Base-by-base conservation (phyloP, 1,140 invertebrate species). In the Elysia chlorotica region DNA sequence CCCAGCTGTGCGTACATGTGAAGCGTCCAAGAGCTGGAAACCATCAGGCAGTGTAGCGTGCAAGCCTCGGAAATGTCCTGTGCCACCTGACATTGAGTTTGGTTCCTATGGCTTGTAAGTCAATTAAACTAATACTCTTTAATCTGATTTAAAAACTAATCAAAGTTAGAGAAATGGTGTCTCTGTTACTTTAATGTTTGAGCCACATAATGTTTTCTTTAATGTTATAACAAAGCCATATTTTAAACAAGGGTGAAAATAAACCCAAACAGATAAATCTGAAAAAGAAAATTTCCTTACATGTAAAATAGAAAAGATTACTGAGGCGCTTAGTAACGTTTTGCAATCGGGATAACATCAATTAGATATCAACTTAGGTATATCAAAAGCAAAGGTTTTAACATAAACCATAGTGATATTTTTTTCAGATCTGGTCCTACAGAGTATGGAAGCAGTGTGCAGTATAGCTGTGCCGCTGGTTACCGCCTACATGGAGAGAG, bases 381-480 rank as follows among this genome's bases (percentile, higher is more conserved):
- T n/a, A 59, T 6, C 56, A 59, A 14, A 10, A 59, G 19, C n/a
- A n/a, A n/a, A n/a, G n/a, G n/a, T n/a, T n/a, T n/a, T n/a, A n/a
- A n/a, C n/a, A n/a, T n/a, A n/a, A n/a, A n/a, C n/a, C n/a, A n/a
- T n/a, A n/a, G n/a, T n/a, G n/a, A n/a, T 4, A 10, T 4, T 57
- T 57, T 4, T 62, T 65, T 2, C 3, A 65, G 63, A 25, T 38
- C 63, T 41, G 65, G 65, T 4, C 1, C 6, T 28, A 37, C 59
- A 35, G 41, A 96, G 10, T 94, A 93, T 0, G 93, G 93, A 23
- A 96, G 96, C 82, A 95, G 95, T 80, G 17, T 78, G 36, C 75
- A 71, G 1, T 86, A 84, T 48, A 28, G 14, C 25, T 86, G 85
- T 73, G 57, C 78, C 21, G 53, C 71, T 25, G 86, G 85, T 5